Evolutionary conservation across 2,888 invertebrate genomes (phyloP).

Genomic region (Gandaritis pyraliata): DNA sequence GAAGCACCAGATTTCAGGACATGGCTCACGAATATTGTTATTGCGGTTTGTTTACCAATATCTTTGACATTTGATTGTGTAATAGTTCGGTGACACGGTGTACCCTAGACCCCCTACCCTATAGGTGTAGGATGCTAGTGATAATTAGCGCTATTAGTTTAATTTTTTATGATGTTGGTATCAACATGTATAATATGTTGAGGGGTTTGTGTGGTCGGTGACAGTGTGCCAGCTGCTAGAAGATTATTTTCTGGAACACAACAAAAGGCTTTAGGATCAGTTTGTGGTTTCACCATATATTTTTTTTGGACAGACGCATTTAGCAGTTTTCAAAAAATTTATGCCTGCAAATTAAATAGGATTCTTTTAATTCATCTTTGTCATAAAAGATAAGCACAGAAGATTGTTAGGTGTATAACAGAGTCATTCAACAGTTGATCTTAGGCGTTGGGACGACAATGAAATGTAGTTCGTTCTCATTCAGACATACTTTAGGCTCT

Average conservation of each 20-base stretch:
- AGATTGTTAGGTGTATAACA: not conserved
- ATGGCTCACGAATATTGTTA: slow-evolving; percentile 65
- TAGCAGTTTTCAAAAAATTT: no score
- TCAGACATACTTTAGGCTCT: not conserved
- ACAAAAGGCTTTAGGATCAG: not conserved
- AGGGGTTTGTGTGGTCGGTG: not conserved
- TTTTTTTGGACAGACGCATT: no score
- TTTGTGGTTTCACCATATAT: no score
- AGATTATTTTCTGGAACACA: not conserved
- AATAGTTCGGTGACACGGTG: slow-evolving; percentile 17
- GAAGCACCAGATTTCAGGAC: slow-evolving; percentile 59
- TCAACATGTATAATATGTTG: no score
- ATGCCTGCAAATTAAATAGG: no score
- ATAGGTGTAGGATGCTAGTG: slow-evolving; percentile 4
- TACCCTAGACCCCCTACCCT: not conserved
- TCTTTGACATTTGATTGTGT: slow-evolving; percentile 18
- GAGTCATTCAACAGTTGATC: slow-evolving; percentile 6
- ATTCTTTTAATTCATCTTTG: no score
- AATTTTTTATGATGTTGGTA: not conserved
- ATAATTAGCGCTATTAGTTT: slow-evolving; percentile 19
- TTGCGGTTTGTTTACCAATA: slow-evolving; percentile 63
- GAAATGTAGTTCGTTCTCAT: slow-evolving; percentile 14
- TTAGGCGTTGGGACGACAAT: slow-evolving; percentile 19
- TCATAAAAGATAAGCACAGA: no score
- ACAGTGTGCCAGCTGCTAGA: not conserved